Evolutionary conservation across 2,113 vertebrate genomes (phyloP).

Genomic region (Prionailurus viverrinus): DNA sequence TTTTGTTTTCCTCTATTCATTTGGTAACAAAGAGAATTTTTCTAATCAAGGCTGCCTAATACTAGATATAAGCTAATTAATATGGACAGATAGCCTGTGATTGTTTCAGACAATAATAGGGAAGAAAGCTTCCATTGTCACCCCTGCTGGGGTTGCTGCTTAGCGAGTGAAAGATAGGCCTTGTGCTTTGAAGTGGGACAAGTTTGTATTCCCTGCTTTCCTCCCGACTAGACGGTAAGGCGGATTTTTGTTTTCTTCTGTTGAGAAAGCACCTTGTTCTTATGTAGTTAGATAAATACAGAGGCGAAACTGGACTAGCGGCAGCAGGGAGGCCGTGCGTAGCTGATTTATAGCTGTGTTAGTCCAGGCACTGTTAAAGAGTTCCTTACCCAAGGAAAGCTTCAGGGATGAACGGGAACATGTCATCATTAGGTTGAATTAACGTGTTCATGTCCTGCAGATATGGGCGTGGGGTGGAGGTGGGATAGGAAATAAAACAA

Average conservation of each 20-base stretch:
- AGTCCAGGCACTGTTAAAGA: conserved; percentile 21
- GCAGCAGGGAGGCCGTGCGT: not conserved
- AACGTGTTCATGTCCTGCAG: not conserved
- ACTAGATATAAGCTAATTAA: conserved; percentile 80
- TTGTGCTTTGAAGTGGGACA: conserved; percentile 70
- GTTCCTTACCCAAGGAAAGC: conserved; percentile 40
- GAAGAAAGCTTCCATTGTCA: conserved; percentile 80
- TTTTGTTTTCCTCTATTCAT: conserved; percentile 78
- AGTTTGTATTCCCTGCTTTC: conserved; percentile 62
- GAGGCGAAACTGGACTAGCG: not conserved
- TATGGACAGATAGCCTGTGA: conserved; percentile 80
- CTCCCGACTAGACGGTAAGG: conserved; percentile 51
- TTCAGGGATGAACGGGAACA: conserved; percentile 28
- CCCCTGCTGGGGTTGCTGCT: conserved; percentile 56
- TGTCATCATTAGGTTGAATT: not conserved
- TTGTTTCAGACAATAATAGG: conserved; percentile 81
- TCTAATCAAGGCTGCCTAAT: conserved; percentile 74
- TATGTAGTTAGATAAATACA: not conserved
- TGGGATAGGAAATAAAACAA: not conserved
- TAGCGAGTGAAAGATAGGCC: conserved; percentile 74
- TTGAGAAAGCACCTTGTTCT: conserved; percentile 37
- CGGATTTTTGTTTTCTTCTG: conserved; percentile 63
- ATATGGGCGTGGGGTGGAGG: not conserved
- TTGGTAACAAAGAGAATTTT: conserved; percentile 79
- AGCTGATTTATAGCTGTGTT: not conserved